phyloP scores from a whole-genome alignment of 2,888 invertebrate genomes.

The Troides oblongomaculatus region DNA sequence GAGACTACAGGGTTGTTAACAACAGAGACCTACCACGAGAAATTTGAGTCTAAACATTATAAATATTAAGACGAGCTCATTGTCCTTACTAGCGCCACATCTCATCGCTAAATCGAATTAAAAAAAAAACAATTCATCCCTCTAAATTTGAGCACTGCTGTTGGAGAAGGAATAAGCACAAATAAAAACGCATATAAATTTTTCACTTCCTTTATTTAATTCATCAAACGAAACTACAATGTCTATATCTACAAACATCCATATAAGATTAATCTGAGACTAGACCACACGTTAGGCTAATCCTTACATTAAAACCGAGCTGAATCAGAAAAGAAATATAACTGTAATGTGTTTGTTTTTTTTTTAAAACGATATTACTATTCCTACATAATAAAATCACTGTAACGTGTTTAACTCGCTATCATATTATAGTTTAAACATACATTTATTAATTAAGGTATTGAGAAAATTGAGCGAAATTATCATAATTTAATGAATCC shows the following conservation, averaged over 20 bases:
- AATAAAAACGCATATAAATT: background rate
- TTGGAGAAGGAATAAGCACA: too few relatives aligned
- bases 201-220: slow-evolving; percentile 26
- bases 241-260: slow-evolving; percentile 34
- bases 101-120: too few relatives aligned
- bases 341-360: background rate
- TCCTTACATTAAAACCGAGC: slow-evolving; percentile 19
- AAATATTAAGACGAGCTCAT: too few relatives aligned
- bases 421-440: background rate
- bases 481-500: background rate
- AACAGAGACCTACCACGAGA: too few relatives aligned
- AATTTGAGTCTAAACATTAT: too few relatives aligned
- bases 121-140: too few relatives aligned
- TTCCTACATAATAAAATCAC: background rate
- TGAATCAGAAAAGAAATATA: slow-evolving; percentile 10
- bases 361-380: too few relatives aligned
- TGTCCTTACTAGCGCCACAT: too few relatives aligned
- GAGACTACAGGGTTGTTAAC: too few relatives aligned
- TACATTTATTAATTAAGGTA: slow-evolving; percentile 8
- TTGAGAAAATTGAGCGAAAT: slow-evolving; percentile 25
- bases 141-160: too few relatives aligned
- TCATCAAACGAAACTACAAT: slow-evolving; percentile 36
- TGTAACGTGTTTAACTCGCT: too few relatives aligned
- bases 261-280: slow-evolving; percentile 38
- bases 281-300: slow-evolving; percentile 46